Conservation (phyloP, 2,797 vertebrate genomes). For the Loris lydekkerianus region DNA sequence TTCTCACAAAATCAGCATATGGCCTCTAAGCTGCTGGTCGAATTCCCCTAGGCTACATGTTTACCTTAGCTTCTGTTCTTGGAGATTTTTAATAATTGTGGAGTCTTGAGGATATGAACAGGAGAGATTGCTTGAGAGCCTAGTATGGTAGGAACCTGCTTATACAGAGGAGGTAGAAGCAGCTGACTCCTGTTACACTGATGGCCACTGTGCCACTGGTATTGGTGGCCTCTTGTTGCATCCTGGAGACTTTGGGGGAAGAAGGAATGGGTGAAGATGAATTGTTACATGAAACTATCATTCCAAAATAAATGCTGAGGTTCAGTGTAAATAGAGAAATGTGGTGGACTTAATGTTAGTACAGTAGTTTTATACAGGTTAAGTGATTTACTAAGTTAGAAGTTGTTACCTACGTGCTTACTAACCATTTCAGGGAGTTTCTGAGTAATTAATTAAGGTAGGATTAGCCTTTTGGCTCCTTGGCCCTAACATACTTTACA, state of each 20-base stretch:
- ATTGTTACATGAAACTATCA: neutral
- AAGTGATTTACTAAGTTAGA: neutral
- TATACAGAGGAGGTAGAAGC: neutral
- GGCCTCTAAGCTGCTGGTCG: too few species aligned
- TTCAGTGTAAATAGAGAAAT: neutral
- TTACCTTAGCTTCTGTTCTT: neutral
- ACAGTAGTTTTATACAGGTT: neutral
- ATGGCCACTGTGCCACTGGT: fast-evolving
- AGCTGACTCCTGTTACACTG: neutral
- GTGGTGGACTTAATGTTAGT: fast-evolving
- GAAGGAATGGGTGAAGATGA: neutral
- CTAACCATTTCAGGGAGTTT: neutral
- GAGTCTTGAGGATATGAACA: neutral
- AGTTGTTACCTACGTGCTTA: neutral
- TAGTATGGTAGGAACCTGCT: neutral
- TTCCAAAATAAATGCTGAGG: neutral
- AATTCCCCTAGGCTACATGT: neutral
- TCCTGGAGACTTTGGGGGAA: neutral
- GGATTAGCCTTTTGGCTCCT: neutral
- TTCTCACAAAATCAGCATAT: too few species aligned
- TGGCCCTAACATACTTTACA: neutral
- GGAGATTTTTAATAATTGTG: neutral
- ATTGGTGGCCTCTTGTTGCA: neutral
- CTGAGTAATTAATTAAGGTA: neutral
- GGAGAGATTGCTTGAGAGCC: neutral